phyloP scores from a whole-genome alignment of 2,888 invertebrate species.

The Catocala nupta region DNA sequence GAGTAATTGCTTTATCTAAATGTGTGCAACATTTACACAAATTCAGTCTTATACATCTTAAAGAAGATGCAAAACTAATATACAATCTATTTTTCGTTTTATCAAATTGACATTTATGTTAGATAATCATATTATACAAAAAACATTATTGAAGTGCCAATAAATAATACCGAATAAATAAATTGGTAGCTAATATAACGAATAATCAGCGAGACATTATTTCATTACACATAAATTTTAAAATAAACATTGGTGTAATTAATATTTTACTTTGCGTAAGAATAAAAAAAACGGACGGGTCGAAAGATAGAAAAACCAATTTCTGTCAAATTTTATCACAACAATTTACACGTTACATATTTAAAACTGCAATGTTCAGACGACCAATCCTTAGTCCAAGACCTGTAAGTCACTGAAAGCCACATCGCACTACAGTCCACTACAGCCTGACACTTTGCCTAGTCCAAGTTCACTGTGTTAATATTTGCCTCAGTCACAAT shows the following conservation, averaged over 20 bases:
- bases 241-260: constrained; percentile 15
- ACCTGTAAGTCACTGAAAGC: constrained; percentile 15
- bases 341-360: constrained; percentile 29
- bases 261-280: background rate
- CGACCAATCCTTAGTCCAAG: constrained; percentile 15
- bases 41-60: constrained; percentile 75
- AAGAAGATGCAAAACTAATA: constrained; percentile 62
- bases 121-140: constrained; percentile 35
- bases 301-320: constrained; percentile 30
- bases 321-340: constrained; percentile 41
- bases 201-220: background rate
- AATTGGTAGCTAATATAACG: constrained; percentile 5
- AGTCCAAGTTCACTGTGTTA: constrained; percentile 22
- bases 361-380: constrained; percentile 17
- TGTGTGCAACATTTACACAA: constrained; percentile 57
- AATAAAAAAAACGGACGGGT: constrained; percentile 44
- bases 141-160: constrained; percentile 4
- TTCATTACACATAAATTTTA: too few relatives aligned
- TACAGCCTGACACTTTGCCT: constrained; percentile 12
- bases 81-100: constrained; percentile 49
- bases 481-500: constrained; percentile 58
- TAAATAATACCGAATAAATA: constrained; percentile 11
- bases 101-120: constrained; percentile 64
- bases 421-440: constrained; percentile 21
- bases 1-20: constrained; percentile 46